Evolutionary conservation across 2,113 vertebrate genomes (phyloP).

Genomic region (Eptesicus fuscus): DNA sequence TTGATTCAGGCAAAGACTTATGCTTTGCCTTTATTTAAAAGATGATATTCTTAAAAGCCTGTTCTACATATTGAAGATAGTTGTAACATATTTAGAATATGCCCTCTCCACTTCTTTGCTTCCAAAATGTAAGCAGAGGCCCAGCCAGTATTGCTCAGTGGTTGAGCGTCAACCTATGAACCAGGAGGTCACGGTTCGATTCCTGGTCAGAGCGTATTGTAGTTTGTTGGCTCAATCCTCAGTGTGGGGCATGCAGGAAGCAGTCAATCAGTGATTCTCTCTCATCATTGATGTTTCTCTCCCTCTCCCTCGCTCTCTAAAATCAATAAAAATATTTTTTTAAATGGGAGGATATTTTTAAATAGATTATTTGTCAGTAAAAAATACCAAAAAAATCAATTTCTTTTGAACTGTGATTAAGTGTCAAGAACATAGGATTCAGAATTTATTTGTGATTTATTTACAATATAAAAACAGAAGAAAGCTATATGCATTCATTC

Average conservation of each 20-base stretch:
- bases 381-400: neutral
- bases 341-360: neutral
- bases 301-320: too few species aligned
- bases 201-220: too few species aligned
- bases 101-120: neutral
- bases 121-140: neutral
- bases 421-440: neutral
- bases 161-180: too few species aligned
- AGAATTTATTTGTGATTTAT: constrained; percentile 11
- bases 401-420: constrained; percentile 3
- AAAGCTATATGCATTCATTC: neutral
- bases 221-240: too few species aligned
- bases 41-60: neutral
- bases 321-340: too few species aligned
- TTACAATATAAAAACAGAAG: neutral
- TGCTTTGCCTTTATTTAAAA: neutral
- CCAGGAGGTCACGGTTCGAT: too few species aligned
- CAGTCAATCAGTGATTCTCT: too few species aligned
- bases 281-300: too few species aligned
- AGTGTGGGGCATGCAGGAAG: too few species aligned
- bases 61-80: neutral
- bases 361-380: neutral
- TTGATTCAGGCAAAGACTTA: constrained; percentile 30
- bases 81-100: constrained; percentile 13
- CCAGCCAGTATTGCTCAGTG: too few species aligned